Evolutionary conservation across 2,888 invertebrate genomes (phyloP).

Genomic region (Laothoe populi): DNA sequence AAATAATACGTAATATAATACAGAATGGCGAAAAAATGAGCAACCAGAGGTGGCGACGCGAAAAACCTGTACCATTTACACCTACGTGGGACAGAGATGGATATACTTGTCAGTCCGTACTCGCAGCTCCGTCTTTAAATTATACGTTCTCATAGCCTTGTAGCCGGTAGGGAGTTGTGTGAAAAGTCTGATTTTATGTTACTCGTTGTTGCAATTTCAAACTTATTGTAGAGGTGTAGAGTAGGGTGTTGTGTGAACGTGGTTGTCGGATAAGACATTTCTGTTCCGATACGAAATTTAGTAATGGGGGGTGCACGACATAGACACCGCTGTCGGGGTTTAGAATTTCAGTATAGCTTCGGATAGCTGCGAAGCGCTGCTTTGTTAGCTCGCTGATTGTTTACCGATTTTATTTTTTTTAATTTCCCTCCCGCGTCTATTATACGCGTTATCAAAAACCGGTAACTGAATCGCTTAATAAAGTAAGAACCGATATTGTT

Average conservation of each 20-base stretch:
- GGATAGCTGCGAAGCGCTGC: conserved; percentile 83
- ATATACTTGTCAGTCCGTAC: conserved; percentile 48
- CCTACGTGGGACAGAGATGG: conserved; percentile 58
- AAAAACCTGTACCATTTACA: conserved; percentile 60
- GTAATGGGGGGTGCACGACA: conserved; percentile 84
- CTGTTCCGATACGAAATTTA: conserved; percentile 66
- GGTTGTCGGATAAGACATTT: conserved; percentile 46
- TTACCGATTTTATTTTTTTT: conserved; percentile 75
- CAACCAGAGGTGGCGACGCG: conserved; percentile 66
- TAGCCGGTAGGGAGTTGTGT: conserved; percentile 49
- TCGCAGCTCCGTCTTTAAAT: conserved; percentile 80
- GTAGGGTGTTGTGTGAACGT: conserved; percentile 14
- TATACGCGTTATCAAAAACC: conserved; percentile 47
- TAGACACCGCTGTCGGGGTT: conserved; percentile 83
- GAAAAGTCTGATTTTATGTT: conserved; percentile 47
- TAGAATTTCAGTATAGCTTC: conserved; percentile 85
- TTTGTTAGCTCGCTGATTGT: conserved; percentile 81
- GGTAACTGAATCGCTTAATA: conserved; percentile 32
- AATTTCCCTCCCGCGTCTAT: conserved; percentile 55
- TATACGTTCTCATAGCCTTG: conserved; percentile 85
- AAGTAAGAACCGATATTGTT: conserved; percentile 31
- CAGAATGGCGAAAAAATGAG: conserved; percentile 79
- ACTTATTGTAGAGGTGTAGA: conserved; percentile 38
- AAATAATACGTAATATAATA: conserved; percentile 83
- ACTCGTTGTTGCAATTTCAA: conserved; percentile 40